Conservation (phyloP, 2,797 vertebrate genomes). For the Emydoidea blandingii region DNA sequence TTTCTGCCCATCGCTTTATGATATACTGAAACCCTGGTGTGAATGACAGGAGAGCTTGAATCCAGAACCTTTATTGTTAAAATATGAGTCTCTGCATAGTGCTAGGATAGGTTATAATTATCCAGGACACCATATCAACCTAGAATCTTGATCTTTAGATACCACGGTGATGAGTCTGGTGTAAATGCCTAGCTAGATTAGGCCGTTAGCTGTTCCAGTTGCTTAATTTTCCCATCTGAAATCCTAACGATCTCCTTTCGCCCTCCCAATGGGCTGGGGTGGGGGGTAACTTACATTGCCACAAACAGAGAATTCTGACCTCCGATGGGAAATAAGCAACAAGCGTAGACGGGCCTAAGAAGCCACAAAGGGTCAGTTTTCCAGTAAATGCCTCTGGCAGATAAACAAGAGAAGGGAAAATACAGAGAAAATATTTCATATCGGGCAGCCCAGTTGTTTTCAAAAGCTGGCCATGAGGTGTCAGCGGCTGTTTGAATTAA, state of each 20-base stretch:
- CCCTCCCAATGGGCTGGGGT: background rate
- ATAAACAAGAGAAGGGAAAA: background rate
- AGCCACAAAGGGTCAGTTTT: background rate
- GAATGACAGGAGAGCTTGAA: background rate
- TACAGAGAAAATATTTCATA: rapidly evolving
- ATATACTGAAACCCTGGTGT: background rate
- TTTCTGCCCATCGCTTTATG: background rate
- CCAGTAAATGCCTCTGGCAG: background rate
- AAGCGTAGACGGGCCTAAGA: background rate
- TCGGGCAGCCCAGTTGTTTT: background rate
- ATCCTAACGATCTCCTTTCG: background rate
- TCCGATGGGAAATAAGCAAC: background rate
- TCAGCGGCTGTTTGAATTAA: background rate
- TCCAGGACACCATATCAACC: background rate
- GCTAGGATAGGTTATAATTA: background rate
- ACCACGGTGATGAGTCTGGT: rapidly evolving
- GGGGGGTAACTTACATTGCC: rapidly evolving
- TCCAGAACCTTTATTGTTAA: background rate
- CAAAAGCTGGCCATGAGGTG: background rate
- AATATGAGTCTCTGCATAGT: rapidly evolving
- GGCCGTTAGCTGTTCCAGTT: background rate
- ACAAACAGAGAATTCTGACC: rapidly evolving
- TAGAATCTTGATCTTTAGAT: background rate
- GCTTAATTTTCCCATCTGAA: rapidly evolving
- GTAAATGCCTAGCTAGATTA: rapidly evolving